Percentiles rank a stretch among this genome's conserved stretches.
Conservation (phyloP, 2,113 vertebrate genomes). For the Datnioides undecimradiatus region DNA sequence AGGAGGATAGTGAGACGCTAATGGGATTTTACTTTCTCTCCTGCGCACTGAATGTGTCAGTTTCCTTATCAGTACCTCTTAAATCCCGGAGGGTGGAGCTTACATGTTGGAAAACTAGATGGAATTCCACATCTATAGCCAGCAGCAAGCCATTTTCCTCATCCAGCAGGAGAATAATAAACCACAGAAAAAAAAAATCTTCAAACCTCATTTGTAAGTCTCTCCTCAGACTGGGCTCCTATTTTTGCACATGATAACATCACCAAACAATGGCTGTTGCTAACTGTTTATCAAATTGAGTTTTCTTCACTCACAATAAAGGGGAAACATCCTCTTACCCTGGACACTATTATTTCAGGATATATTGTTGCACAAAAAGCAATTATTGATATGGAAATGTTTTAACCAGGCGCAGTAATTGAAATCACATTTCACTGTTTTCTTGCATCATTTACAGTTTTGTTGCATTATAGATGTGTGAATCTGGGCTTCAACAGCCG, state of each 20-base stretch:
- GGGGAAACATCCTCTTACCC: constrained; percentile 18
- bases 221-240: constrained; percentile 43
- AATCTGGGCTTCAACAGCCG: constrained; percentile 27
- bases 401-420: constrained; percentile 53
- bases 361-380: constrained; percentile 60
- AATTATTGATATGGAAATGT: constrained; percentile 73
- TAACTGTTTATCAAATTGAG: constrained; percentile 72
- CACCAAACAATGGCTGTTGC: constrained; percentile 55
- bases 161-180: constrained; percentile 60
- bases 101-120: constrained; percentile 32
- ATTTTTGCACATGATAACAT: constrained; percentile 71
- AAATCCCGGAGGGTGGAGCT: constrained; percentile 54
- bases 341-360: constrained; percentile 54
- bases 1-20: constrained; percentile 46
- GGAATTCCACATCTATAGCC: constrained; percentile 54
- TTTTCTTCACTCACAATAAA: constrained; percentile 59
- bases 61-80: constrained; percentile 56
- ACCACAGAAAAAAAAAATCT: constrained; percentile 16
- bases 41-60: constrained; percentile 37
- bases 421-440: constrained; percentile 62
- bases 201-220: constrained; percentile 65
- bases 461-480: constrained; percentile 29
- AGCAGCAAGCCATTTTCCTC: constrained; percentile 56
- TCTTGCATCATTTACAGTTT: constrained; percentile 44
- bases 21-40: constrained; percentile 48